Conservation (phyloP, 64 coral and sea anemone genomes). For the Hydrozoanthus tunicans region DNA sequence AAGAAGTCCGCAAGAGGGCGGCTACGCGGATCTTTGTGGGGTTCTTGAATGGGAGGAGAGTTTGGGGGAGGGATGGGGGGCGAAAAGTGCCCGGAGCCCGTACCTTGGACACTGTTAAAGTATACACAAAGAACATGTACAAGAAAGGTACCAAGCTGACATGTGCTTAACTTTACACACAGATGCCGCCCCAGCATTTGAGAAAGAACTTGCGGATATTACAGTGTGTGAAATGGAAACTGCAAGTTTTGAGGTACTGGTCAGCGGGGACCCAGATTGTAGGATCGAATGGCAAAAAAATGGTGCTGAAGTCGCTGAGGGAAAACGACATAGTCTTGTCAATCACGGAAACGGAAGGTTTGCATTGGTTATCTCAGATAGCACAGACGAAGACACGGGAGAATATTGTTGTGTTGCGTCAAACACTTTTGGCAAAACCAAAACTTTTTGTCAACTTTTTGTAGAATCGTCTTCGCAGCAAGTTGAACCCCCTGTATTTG, state of each 20-base stretch:
- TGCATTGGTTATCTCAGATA: constrained; percentile 59
- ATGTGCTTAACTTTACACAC: neutral
- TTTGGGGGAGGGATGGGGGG: no score
- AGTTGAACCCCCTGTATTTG: constrained; percentile 30
- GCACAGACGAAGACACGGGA: constrained; percentile 58
- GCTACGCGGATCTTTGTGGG: no score
- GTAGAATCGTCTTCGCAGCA: constrained; percentile 29
- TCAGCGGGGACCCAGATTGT: constrained; percentile 55
- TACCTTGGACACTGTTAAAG: no score
- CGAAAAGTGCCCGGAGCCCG: no score
- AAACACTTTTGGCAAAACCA: constrained; percentile 48
- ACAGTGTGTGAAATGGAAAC: constrained; percentile 61
- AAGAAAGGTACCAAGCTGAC: neutral
- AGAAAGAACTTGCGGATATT: constrained; percentile 69
- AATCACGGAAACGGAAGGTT: constrained; percentile 45
- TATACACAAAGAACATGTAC: no score
- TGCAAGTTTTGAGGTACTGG: constrained; percentile 67
- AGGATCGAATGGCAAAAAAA: constrained; percentile 83
- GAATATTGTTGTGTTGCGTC: constrained; percentile 66
- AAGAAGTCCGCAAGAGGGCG: no score
- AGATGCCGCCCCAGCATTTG: constrained; percentile 49
- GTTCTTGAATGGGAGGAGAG: no score
- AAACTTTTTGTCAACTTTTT: constrained; percentile 48
- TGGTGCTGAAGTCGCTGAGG: constrained; percentile 63
- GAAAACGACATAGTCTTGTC: constrained; percentile 15